Percentiles rank a stretch among this genome's conserved stretches.
phyloP scores from a whole-genome alignment of 2,888 invertebrate genomes.

The Empis livida region DNA sequence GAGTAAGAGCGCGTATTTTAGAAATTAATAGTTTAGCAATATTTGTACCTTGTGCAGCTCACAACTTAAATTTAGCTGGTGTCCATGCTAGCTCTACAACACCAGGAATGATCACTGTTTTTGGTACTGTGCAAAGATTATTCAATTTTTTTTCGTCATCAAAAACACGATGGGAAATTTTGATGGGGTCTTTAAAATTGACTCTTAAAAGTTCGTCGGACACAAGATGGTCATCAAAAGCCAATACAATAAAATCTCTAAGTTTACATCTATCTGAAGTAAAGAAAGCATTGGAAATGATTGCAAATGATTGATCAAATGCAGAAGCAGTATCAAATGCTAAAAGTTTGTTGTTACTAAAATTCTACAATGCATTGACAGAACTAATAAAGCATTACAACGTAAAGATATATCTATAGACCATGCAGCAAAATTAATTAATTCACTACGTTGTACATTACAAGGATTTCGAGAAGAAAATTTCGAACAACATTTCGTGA shows the following conservation, averaged over 20 bases:
- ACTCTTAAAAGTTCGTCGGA: not conserved
- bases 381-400: not conserved
- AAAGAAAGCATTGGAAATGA: not conserved
- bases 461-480: too few relatives aligned
- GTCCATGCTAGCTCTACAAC: not conserved
- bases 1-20: not conserved
- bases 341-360: not conserved
- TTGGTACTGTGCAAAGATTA: constrained; percentile 1
- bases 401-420: not conserved
- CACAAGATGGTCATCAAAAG: constrained; percentile 1
- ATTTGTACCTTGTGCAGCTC: not conserved
- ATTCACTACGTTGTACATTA: too few relatives aligned
- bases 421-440: not conserved
- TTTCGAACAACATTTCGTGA: not conserved
- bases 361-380: not conserved
- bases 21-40: not conserved
- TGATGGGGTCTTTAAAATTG: not conserved
- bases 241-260: not conserved
- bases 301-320: not conserved
- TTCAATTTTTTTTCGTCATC: not conserved
- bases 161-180: not conserved
- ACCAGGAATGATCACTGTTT: not conserved
- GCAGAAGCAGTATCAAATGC: not conserved
- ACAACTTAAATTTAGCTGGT: not conserved
- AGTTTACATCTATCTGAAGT: not conserved